phyloP scores from a whole-genome alignment of 2,888 invertebrate species.

The Mechanitis messenoides region DNA sequence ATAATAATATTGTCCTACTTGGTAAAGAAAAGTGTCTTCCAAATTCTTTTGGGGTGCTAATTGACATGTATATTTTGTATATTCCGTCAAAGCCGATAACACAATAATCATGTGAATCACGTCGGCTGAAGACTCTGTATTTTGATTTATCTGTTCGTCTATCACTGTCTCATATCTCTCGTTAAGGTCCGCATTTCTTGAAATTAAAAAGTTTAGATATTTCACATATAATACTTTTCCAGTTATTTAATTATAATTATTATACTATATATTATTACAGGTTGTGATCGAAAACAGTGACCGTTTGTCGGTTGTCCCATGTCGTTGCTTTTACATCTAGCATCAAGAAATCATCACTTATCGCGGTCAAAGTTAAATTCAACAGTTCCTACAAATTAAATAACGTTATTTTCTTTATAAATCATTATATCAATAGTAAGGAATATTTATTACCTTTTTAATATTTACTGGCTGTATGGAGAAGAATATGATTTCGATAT shows the following conservation, averaged over 20 bases:
- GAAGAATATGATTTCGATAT: conserved; percentile 62
- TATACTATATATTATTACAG: conserved; percentile 35
- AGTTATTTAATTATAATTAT: not conserved
- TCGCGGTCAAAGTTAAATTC: conserved; percentile 45
- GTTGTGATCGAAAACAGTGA: conserved; percentile 58
- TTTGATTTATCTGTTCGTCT: conserved; percentile 45
- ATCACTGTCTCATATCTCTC: conserved; percentile 49
- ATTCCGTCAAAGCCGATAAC: conserved; percentile 71
- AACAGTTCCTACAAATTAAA: conserved; percentile 49
- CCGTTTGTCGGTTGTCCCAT: conserved; percentile 67
- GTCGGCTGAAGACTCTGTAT: conserved; percentile 35
- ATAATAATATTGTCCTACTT: conserved; percentile 39
- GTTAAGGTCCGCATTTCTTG: conserved; percentile 48
- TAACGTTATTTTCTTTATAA: not conserved
- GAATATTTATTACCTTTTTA: conserved; percentile 42
- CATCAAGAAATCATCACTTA: conserved; percentile 54
- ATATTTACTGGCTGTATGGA: conserved; percentile 47
- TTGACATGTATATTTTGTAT: conserved; percentile 65
- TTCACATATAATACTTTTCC: not conserved
- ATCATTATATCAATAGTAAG: not conserved
- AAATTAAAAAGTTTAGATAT: conserved; percentile 13
- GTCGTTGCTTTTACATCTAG: conserved; percentile 53
- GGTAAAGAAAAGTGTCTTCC: conserved; percentile 75
- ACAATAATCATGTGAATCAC: conserved; percentile 62
- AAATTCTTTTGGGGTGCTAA: conserved; percentile 60